Percentiles rank a stretch among this genome's conserved stretches.
Evolutionary conservation across 2,888 invertebrate species (phyloP).

Genomic region (Nomada goodeniana): DNA sequence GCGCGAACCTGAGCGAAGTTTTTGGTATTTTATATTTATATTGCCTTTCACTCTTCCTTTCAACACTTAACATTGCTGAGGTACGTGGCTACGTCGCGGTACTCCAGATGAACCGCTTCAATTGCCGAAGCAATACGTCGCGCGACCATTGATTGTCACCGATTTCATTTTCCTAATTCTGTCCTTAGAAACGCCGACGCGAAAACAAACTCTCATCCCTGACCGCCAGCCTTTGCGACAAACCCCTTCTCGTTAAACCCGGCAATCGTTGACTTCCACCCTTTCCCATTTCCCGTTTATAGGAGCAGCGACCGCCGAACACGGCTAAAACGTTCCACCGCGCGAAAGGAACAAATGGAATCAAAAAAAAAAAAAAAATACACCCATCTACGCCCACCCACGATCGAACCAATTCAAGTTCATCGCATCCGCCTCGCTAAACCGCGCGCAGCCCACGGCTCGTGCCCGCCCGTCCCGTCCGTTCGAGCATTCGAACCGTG

Average conservation of each 20-base stretch:
- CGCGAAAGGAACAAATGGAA: not conserved
- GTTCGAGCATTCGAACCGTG: constrained; percentile 22
- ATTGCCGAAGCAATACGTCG: no score
- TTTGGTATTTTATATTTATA: not conserved
- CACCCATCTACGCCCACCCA: not conserved
- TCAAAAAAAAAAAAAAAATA: not conserved
- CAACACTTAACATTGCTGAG: not conserved
- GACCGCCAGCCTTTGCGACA: not conserved
- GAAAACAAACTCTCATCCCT: no score
- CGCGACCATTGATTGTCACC: no score
- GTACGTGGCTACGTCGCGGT: no score
- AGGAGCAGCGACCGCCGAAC: not conserved
- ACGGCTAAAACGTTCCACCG: constrained; percentile 3
- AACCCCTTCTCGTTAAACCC: not conserved
- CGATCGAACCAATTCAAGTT: constrained; percentile 40
- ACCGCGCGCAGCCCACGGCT: constrained; percentile 1
- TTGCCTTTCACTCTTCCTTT: not conserved
- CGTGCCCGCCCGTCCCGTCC: not conserved
- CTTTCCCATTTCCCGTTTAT: constrained; percentile 7
- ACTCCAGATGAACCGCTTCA: no score
- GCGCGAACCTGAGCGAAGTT: no score
- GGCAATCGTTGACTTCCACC: not conserved
- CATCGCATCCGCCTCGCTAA: constrained; percentile 34
- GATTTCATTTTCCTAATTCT: no score
- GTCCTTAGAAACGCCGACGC: no score